Percentiles rank a stretch among this genome's conserved stretches.
phyloP scores from a whole-genome alignment of 2,113 vertebrate genomes.

The Esox niger region DNA sequence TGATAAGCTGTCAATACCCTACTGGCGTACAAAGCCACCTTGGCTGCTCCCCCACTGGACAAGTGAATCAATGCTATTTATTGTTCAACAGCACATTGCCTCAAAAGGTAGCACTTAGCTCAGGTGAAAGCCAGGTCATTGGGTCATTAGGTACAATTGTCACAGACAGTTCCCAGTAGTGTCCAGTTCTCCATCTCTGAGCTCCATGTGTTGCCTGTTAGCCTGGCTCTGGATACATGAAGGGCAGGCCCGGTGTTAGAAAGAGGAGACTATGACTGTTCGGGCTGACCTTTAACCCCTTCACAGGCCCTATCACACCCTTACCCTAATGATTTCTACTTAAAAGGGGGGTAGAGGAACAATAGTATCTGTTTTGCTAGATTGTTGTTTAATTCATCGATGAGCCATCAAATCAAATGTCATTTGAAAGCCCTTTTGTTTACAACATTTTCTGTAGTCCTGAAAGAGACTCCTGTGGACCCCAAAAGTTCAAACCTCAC shows the following conservation, averaged over 20 bases:
- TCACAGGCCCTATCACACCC: not conserved
- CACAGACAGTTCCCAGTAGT: not conserved
- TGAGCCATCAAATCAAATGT: too few relatives aligned
- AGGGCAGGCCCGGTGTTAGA: not conserved
- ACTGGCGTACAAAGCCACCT: conserved; percentile 8
- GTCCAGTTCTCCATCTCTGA: not conserved
- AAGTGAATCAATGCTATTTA: conserved; percentile 40
- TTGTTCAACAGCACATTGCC: conserved; percentile 30
- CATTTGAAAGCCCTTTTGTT: too few relatives aligned
- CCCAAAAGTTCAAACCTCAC: too few relatives aligned
- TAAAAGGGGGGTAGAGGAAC: too few relatives aligned
- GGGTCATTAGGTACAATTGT: conserved; percentile 3
- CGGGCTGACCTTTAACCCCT: conserved; percentile 5
- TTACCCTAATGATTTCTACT: not conserved
- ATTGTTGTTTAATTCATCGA: too few relatives aligned
- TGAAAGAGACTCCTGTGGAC: too few relatives aligned
- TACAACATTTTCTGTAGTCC: too few relatives aligned
- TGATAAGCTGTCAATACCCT: conserved; percentile 33
- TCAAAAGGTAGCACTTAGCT: conserved; percentile 7
- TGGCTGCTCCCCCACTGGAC: not conserved
- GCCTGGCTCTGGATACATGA: not conserved
- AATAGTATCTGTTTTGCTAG: too few relatives aligned
- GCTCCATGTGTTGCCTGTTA: not conserved
- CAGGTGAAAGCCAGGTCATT: not conserved
- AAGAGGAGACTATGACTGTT: not conserved